A percentile compares a stretch with the other conserved stretches of the same genome.
Evolutionary conservation across 2,888 invertebrate species (phyloP).

Genomic region (Notodonta dromedarius): DNA sequence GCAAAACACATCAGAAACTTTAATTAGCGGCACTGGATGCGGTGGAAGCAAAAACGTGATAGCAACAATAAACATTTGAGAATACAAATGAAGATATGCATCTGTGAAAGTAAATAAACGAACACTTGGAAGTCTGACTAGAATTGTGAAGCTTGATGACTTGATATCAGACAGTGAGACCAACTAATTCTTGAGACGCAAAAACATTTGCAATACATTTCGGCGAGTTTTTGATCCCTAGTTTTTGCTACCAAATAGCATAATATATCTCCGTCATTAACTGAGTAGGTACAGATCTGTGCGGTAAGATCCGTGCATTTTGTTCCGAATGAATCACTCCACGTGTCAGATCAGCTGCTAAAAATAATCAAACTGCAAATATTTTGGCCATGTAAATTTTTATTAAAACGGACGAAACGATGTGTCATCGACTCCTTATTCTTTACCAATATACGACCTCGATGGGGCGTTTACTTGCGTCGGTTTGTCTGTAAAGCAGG

Average conservation of each 20-base stretch:
- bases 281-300: constrained; percentile 6
- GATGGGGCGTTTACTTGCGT: constrained; percentile 44
- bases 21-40: background rate
- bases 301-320: constrained; percentile 20
- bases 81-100: constrained; percentile 1
- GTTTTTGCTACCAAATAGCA: constrained; percentile 13
- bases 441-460: constrained; percentile 41
- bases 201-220: constrained; percentile 9
- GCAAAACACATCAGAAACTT: background rate
- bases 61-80: background rate
- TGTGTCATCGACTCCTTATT: constrained; percentile 61
- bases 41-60: background rate
- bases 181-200: constrained; percentile 2
- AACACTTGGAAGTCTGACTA: background rate
- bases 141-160: background rate
- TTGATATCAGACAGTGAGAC: background rate
- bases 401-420: constrained; percentile 44
- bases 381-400: constrained; percentile 38
- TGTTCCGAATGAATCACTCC: constrained; percentile 50
- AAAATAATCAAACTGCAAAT: constrained; percentile 44
- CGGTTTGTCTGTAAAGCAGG: constrained; percentile 65
- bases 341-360: constrained; percentile 55
- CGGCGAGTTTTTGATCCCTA: background rate
- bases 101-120: constrained; percentile 4
- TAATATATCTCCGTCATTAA: background rate